phyloP scores from a whole-genome alignment of 2,113 vertebrate species.

The Salvelinus sp. region DNA sequence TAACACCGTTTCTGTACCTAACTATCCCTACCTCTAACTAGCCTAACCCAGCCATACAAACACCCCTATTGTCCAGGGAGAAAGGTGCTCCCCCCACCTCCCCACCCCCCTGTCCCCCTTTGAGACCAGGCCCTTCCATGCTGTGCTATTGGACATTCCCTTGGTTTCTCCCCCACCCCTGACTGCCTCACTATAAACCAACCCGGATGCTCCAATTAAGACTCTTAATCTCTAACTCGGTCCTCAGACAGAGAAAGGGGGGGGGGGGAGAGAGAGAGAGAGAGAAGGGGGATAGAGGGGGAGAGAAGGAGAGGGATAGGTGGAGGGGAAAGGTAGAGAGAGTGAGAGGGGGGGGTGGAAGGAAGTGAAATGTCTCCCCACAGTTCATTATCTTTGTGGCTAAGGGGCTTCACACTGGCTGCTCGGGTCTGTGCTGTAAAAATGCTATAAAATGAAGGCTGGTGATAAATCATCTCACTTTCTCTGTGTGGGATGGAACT shows the following conservation, averaged over 20 bases:
- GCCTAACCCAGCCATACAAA: neutral
- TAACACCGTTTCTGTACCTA: neutral
- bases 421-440: slow-evolving; percentile 23
- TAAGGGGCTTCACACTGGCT: slow-evolving; percentile 26
- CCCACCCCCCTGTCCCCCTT: slow-evolving; percentile 61
- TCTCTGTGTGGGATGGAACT: slow-evolving; percentile 9
- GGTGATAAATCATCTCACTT: slow-evolving; percentile 37
- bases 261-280: neutral
- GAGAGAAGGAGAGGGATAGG: slow-evolving; percentile 13
- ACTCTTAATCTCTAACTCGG: slow-evolving; percentile 41
- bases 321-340: neutral
- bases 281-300: neutral
- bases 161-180: slow-evolving; percentile 56
- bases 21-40: neutral
- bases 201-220: slow-evolving; percentile 50
- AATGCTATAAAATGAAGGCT: slow-evolving; percentile 21
- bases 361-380: slow-evolving; percentile 31
- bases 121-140: slow-evolving; percentile 63
- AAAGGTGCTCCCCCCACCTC: slow-evolving; percentile 14
- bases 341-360: neutral
- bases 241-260: slow-evolving; percentile 33
- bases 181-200: slow-evolving; percentile 44
- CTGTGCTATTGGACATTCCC: slow-evolving; percentile 66
- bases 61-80: slow-evolving; percentile 66
- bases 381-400: slow-evolving; percentile 44